These are phyloP conservation scores for Spea hammondii DNA, from an alignment of 2,797 vertebrate species.

Conservation along the genomic window DNA sequence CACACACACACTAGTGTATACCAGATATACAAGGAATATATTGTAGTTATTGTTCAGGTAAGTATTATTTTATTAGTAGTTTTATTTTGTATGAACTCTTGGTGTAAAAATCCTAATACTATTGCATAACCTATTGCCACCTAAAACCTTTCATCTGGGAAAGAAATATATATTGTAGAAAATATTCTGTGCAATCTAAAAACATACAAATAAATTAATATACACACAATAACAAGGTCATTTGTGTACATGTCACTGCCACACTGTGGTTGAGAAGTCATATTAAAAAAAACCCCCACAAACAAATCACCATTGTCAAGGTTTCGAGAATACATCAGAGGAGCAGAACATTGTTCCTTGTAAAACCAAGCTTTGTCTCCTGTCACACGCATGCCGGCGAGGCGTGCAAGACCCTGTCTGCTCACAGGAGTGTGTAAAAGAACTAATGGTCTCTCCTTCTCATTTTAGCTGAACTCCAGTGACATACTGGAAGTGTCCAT, in stretches of 20 bases:
- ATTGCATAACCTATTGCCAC: too few species aligned
- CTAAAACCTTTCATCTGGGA: too few species aligned
- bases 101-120: too few species aligned
- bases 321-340: not conserved
- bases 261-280: not conserved
- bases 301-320: not conserved
- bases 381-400: slow-evolving; percentile 28
- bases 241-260: not conserved
- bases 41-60: too few species aligned
- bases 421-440: slow-evolving; percentile 41
- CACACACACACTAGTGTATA: too few species aligned
- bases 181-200: too few species aligned
- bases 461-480: slow-evolving; percentile 7
- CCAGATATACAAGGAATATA: too few species aligned
- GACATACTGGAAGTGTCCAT: slow-evolving; percentile 8
- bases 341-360: not conserved
- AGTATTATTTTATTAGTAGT: too few species aligned
- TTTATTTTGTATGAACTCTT: too few species aligned
- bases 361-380: slow-evolving; percentile 24
- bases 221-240: not conserved
- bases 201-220: too few species aligned
- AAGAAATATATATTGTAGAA: too few species aligned
- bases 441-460: slow-evolving; percentile 15
- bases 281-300: too few species aligned
- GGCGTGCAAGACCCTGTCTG: slow-evolving; percentile 26